A percentile compares a stretch with the other conserved stretches of the same genome.
Evolutionary conservation across 2,113 vertebrate species (phyloP).

Genomic region (Nanorana parkeri): DNA sequence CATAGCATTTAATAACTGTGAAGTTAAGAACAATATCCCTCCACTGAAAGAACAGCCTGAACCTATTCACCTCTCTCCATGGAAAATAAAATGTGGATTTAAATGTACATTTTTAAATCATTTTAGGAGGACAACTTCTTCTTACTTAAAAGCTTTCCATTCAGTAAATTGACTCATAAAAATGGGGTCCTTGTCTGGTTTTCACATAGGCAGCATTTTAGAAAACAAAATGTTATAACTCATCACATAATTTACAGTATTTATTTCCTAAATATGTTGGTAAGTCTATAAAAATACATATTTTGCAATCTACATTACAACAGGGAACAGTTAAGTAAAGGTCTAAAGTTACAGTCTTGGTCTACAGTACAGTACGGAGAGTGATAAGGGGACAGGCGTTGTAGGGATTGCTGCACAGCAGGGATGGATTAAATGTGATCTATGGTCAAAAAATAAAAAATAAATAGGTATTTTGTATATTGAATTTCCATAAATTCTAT

Average conservation of each 20-base stretch:
- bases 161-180: neutral
- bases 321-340: no score
- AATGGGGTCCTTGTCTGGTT: neutral
- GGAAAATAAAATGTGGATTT: neutral
- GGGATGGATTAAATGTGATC: no score
- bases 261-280: neutral
- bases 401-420: no score
- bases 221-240: neutral
- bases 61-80: neutral
- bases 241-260: neutral
- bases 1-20: constrained; percentile 1
- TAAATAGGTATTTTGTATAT: no score
- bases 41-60: constrained; percentile 9
- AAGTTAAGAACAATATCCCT: neutral
- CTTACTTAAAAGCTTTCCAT: neutral
- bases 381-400: no score
- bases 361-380: no score
- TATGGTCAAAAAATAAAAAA: no score
- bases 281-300: no score
- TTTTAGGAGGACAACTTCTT: neutral
- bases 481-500: no score
- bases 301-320: no score
- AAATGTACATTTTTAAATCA: neutral
- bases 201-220: neutral
- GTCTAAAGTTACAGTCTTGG: no score